These are phyloP conservation scores for Temnopleurus reevesii DNA, from an alignment of 53 echinoderm and acorn worm genomes.

Conservation along the genomic window DNA sequence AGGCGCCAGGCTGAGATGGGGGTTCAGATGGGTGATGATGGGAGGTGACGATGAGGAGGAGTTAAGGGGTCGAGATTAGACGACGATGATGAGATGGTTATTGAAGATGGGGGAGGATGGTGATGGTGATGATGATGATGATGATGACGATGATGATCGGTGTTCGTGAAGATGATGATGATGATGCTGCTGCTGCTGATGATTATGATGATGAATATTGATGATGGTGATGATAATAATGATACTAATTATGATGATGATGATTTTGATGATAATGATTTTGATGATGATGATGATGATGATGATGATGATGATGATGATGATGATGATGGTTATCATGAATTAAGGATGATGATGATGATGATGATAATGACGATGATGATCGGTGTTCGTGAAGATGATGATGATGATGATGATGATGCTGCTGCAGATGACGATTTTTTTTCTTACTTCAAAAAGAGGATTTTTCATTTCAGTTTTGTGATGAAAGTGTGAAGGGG, in stretches of 20 bases:
- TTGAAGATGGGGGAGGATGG: not conserved
- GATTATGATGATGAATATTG: no score
- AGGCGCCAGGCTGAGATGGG: not conserved
- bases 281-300: not conserved
- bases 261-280: not conserved
- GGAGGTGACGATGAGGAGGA: slow-evolving; percentile 3
- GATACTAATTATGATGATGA: not conserved
- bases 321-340: not conserved
- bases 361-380: not conserved
- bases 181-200: no score
- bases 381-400: not conserved
- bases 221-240: not conserved
- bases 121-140: not conserved
- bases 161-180: no score
- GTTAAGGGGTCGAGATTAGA: not conserved
- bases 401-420: not conserved
- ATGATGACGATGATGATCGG: no score
- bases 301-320: not conserved
- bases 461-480: not conserved
- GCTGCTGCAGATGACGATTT: not conserved
- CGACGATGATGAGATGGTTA: not conserved
- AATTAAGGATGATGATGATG: not conserved
- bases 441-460: not conserved
- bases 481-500: not conserved
- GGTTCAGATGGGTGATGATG: not conserved